Base-by-base conservation (phyloP, 37 sponge, comb jelly and placozoan genomes). In the Spongia lamella region DNA sequence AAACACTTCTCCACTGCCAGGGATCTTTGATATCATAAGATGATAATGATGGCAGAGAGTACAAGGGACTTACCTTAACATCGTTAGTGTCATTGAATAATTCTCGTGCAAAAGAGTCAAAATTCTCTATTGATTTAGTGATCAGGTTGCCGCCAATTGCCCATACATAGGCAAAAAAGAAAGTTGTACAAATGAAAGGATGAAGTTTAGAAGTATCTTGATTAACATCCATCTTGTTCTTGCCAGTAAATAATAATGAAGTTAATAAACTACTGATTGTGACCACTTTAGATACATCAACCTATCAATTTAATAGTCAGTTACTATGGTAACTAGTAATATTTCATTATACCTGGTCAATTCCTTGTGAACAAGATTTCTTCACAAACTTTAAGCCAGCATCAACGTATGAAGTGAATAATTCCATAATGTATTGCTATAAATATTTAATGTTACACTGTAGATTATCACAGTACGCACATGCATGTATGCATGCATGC, bases 141-240 rank as follows among this genome's bases (percentile, higher is more conserved):
- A 83, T 70, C 29, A 97, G 73, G 82, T 97, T 97, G 1, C 98
- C 98, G 17, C 94, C 95, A 7, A 97, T 20, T 31, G 86, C 53
- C 98, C 98, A 97, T 47, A 86, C 82, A 54, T 94, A 91, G 83
- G 87, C 52, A 68, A 94, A 97, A 47, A 94, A 73, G 80, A 97
- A 97, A 24, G 79, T 72, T 15, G 95, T 94, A 30, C 82, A 77
- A 43, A 97, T 82, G 47, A 97, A 58, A 31, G 95, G 95, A 59
- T 90, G 94, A 50, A 97, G 92, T 25, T 86, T 86, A 38, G 80
- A 64, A 31, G 83, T 64, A 27, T 91, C 94, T 63, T 68, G 79
- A 3, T 63, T 79, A 35, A 88, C 56, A 71, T 97, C 93, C 34
- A 88, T 68, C 43, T 83, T 74, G 5, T 77, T 69, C 7, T 69